Evolutionary conservation across 2,888 invertebrate genomes (phyloP).

Genomic region (Cantharis lateralis): DNA sequence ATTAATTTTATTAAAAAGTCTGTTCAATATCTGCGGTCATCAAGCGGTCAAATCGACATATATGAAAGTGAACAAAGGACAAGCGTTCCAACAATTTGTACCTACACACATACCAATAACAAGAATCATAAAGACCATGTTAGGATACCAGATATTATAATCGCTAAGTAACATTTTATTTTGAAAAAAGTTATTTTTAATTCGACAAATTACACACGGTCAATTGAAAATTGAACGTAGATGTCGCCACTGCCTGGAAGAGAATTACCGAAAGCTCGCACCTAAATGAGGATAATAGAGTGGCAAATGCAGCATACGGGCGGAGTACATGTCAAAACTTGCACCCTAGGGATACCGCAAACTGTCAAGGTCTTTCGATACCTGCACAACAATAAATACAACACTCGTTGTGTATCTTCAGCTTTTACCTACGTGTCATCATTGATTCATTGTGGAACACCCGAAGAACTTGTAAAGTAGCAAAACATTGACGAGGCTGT

Average conservation of each 20-base stretch:
- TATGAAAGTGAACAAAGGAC: slow-evolving; percentile 8
- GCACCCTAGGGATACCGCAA: slow-evolving; percentile 41
- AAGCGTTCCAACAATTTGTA: neutral
- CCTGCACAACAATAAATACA: slow-evolving; percentile 12
- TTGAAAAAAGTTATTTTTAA: neutral
- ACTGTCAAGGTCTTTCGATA: slow-evolving; percentile 35
- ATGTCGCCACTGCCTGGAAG: slow-evolving; percentile 18
- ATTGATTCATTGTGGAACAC: neutral
- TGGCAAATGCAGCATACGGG: slow-evolving; percentile 33
- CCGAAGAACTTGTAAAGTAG: neutral
- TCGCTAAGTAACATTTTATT: neutral
- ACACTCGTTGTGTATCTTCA: neutral
- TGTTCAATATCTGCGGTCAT: slow-evolving; percentile 12
- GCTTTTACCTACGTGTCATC: neutral
- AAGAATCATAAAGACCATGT: neutral
- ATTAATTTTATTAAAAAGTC: slow-evolving; percentile 8
- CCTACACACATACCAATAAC: slow-evolving; percentile 5
- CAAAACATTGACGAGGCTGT: neutral
- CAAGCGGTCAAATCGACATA: slow-evolving; percentile 20
- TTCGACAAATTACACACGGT: neutral
- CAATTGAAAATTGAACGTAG: slow-evolving; percentile 17
- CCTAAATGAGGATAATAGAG: slow-evolving; percentile 16
- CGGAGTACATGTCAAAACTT: slow-evolving; percentile 42
- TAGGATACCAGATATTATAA: neutral
- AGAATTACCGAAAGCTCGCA: slow-evolving; percentile 9